Evolutionary conservation across 1,140 invertebrate genomes (phyloP).

Genomic region (Drosophila arawakana): DNA sequence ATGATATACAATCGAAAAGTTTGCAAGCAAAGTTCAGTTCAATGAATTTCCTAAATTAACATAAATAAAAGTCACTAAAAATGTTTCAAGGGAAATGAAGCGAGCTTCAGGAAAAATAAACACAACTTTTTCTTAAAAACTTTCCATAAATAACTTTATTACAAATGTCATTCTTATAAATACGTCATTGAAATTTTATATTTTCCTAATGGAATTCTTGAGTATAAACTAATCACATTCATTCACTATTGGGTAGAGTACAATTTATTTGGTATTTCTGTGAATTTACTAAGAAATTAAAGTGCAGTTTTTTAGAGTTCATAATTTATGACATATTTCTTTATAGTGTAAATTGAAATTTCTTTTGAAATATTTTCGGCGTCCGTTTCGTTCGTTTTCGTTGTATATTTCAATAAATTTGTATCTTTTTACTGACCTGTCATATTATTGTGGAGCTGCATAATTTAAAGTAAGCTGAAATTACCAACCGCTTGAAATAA

Average conservation of each 20-base stretch:
- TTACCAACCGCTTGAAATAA: constrained; percentile 51
- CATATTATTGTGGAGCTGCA: constrained; percentile 28
- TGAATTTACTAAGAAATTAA: too few species aligned
- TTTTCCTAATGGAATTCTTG: too few species aligned
- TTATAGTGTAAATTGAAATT: too few species aligned
- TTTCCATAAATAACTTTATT: constrained; percentile 1
- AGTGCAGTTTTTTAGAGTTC: too few species aligned
- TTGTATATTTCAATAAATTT: background rate
- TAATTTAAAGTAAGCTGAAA: constrained; percentile 35
- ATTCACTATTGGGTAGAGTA: too few species aligned
- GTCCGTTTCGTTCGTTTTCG: background rate
- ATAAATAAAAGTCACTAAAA: constrained; percentile 14
- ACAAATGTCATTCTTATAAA: too few species aligned
- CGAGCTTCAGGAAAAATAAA: background rate
- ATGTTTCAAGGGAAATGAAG: background rate
- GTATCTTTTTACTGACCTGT: background rate
- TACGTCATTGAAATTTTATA: too few species aligned
- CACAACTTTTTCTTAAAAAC: background rate
- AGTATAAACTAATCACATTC: too few species aligned
- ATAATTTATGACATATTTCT: too few species aligned
- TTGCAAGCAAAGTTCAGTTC: constrained; percentile 26
- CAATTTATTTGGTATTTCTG: too few species aligned
- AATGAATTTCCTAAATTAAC: constrained; percentile 52
- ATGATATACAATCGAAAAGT: constrained; percentile 48
- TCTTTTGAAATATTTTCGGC: background rate